These are phyloP conservation scores for Drosophila lowei DNA, from an alignment of 1,140 invertebrate genomes.

Conservation along the genomic window DNA sequence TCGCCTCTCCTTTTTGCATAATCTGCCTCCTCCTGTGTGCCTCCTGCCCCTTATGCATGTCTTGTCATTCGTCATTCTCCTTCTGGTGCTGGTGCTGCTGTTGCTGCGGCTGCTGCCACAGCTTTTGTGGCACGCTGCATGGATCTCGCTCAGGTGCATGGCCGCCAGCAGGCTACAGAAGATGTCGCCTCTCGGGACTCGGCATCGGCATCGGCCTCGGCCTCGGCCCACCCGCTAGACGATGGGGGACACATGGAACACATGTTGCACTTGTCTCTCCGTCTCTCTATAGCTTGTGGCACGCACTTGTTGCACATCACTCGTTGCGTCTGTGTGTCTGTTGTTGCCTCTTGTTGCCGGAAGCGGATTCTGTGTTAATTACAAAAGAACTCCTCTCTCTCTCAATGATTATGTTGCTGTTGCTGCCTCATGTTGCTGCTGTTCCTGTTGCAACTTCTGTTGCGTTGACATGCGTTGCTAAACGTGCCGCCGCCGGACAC, in stretches of 20 bases:
- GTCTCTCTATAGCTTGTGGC: slow-evolving; percentile 35
- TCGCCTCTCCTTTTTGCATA: neutral
- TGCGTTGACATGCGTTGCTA: slow-evolving; percentile 80
- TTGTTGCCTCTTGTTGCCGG: slow-evolving; percentile 52
- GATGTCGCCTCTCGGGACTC: slow-evolving; percentile 51
- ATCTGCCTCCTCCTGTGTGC: neutral
- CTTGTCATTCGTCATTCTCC: slow-evolving; percentile 76
- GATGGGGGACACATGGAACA: slow-evolving; percentile 38
- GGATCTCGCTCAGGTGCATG: slow-evolving; percentile 52
- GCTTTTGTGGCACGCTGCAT: slow-evolving; percentile 5
- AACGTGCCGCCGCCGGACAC: slow-evolving; percentile 57
- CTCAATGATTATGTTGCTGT: slow-evolving; percentile 49
- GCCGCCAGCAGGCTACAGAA: slow-evolving; percentile 67
- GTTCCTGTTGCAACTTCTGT: slow-evolving; percentile 41
- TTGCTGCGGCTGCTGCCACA: neutral
- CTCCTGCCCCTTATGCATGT: slow-evolving; percentile 50
- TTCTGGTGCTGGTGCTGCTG: slow-evolving; percentile 8
- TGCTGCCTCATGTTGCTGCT: slow-evolving; percentile 30
- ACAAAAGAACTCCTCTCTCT: slow-evolving; percentile 51
- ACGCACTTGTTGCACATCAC: slow-evolving; percentile 50
- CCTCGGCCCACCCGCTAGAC: slow-evolving; percentile 67
- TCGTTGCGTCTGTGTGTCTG: slow-evolving; percentile 7
- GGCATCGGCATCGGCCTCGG: too few relatives aligned
- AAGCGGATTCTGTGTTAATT: slow-evolving; percentile 79
- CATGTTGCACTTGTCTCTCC: slow-evolving; percentile 68